Evolutionary conservation across 2,113 vertebrate genomes (phyloP).

Genomic region (Amphiprion percula): DNA sequence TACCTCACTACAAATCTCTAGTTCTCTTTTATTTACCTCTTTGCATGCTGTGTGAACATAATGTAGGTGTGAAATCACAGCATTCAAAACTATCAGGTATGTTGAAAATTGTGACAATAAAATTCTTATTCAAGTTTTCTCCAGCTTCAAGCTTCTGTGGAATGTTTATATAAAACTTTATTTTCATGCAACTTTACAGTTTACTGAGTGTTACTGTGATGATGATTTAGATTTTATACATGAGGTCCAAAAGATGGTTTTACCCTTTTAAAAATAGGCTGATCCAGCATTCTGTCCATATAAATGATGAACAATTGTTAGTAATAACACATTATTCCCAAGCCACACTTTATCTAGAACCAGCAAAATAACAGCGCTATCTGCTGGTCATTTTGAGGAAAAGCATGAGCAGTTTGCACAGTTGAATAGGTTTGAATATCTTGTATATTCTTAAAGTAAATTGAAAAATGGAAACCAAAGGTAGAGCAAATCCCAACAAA

Average conservation of each 20-base stretch:
- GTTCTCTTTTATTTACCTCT: neutral
- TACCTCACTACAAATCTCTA: neutral
- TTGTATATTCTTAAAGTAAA: neutral
- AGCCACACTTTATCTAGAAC: neutral
- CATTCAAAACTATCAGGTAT: neutral
- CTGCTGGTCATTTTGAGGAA: conserved; percentile 49
- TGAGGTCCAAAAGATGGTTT: too few species aligned
- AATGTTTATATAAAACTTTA: too few species aligned
- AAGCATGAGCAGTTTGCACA: neutral
- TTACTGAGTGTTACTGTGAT: too few species aligned
- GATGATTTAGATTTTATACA: too few species aligned
- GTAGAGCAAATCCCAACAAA: neutral
- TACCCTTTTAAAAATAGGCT: too few species aligned
- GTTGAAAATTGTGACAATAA: too few species aligned
- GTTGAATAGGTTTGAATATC: neutral
- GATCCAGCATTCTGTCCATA: too few species aligned
- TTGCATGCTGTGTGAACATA: neutral
- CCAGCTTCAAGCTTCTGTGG: too few species aligned
- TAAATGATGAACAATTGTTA: too few species aligned
- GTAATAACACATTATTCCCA: too few species aligned
- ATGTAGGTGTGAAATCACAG: neutral
- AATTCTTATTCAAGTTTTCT: too few species aligned
- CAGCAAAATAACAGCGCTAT: conserved; percentile 30
- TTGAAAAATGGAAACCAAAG: neutral
- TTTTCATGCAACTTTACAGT: too few species aligned